Conservation (phyloP, 2,888 invertebrate species). For the Netelia virgata region DNA sequence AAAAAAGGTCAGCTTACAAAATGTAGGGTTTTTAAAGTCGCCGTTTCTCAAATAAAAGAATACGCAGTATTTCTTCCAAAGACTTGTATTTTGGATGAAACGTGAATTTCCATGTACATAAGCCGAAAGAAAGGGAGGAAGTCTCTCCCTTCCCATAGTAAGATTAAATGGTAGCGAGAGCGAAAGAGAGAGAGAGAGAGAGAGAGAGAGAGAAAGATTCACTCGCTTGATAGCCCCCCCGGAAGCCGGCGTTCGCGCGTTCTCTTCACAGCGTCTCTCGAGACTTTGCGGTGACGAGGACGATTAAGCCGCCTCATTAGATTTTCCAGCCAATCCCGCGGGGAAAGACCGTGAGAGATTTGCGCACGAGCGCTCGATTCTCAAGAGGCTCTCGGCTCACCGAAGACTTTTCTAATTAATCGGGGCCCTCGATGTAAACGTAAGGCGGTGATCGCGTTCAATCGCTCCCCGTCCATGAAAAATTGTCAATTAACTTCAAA, state of each 20-base stretch:
- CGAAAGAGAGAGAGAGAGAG: no score
- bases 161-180: no score
- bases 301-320: slow-evolving; percentile 72
- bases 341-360: slow-evolving; percentile 6
- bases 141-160: no score
- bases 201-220: no score
- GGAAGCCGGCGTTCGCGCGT: slow-evolving; percentile 25
- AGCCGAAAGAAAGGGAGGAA: no score
- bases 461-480: neutral
- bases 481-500: slow-evolving; percentile 7
- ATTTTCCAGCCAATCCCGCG: slow-evolving; percentile 63
- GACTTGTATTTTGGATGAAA: no score
- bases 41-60: no score
- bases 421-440: slow-evolving; percentile 36
- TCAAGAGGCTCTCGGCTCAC: slow-evolving; percentile 22
- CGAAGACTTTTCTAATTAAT: slow-evolving; percentile 62
- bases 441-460: slow-evolving; percentile 12
- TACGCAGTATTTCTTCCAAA: no score
- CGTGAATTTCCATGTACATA: no score
- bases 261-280: slow-evolving; percentile 40
- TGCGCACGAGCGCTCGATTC: neutral
- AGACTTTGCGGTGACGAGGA: slow-evolving; percentile 45
- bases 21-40: no score
- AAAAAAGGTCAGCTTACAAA: no score
- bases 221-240: neutral